Percentiles rank a stretch among this genome's conserved stretches.
Conservation (phyloP, 2,888 invertebrate genomes). For the Ypsolopha sequella region DNA sequence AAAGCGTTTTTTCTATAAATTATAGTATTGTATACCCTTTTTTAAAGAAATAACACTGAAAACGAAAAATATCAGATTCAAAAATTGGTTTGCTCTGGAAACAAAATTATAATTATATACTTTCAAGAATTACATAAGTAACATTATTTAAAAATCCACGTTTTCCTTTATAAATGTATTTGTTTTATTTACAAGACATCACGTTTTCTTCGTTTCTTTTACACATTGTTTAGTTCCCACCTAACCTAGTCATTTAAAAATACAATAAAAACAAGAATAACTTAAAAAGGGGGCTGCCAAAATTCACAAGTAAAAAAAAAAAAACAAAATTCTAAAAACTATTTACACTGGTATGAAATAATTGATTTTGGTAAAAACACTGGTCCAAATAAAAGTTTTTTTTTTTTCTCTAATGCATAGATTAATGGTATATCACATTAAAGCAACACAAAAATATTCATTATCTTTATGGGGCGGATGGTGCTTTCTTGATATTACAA, state of each 20-base stretch:
- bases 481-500: not conserved
- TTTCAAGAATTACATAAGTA: conserved; percentile 10
- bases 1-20: not conserved
- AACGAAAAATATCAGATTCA: not conserved
- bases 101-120: not conserved
- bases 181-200: conserved; percentile 45
- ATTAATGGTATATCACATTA: not conserved
- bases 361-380: not conserved
- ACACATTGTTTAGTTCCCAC: conserved; percentile 53
- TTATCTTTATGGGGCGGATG: not conserved
- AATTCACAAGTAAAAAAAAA: not conserved
- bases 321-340: not conserved
- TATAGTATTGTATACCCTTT: not conserved
- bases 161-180: conserved; percentile 10
- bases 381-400: not conserved
- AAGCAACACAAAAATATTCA: not conserved
- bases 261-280: conserved; percentile 1
- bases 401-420: not conserved
- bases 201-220: conserved; percentile 52
- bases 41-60: not conserved
- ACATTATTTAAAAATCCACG: conserved; percentile 20
- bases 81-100: not conserved
- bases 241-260: conserved; percentile 33
- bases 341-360: not conserved
- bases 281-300: conserved; percentile 1